These are phyloP conservation scores for Sisyra nigra DNA, from an alignment of 2,888 invertebrate species.

Conservation along the genomic window DNA sequence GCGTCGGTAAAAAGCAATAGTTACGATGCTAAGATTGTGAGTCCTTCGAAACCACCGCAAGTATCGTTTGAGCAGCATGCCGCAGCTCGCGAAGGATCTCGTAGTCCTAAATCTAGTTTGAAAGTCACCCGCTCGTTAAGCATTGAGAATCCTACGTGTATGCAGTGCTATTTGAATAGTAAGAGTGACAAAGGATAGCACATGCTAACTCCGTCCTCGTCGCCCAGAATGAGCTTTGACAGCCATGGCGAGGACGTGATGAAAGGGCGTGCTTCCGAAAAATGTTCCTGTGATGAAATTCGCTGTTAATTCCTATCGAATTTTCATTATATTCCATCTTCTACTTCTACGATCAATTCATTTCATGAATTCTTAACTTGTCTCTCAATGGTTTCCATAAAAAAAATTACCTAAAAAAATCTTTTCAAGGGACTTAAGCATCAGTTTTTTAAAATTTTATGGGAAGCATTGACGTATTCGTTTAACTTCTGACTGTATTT, in stretches of 20 bases:
- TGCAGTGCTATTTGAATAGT: constrained; percentile 53
- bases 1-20: constrained; percentile 7
- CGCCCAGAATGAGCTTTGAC: constrained; percentile 8
- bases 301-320: constrained; percentile 17
- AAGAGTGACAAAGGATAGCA: constrained; percentile 31
- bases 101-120: constrained; percentile 25
- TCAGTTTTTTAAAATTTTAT: no score
- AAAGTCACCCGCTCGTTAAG: constrained; percentile 39
- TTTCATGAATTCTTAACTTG: no score
- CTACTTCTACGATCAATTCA: no score
- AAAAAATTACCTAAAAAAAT: no score
- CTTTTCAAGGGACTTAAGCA: no score
- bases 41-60: constrained; percentile 7
- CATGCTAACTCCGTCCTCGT: constrained; percentile 14
- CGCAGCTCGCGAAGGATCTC: constrained; percentile 20
- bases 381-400: no score
- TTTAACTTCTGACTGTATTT: no score
- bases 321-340: neutral
- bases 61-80: constrained; percentile 22
- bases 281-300: constrained; percentile 21
- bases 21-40: constrained; percentile 6
- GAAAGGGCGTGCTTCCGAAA: constrained; percentile 13
- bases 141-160: constrained; percentile 54
- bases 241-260: constrained; percentile 4
- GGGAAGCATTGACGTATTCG: no score